Conservation (phyloP, 2,113 vertebrate species). For the Ageneiosus marmoratus region DNA sequence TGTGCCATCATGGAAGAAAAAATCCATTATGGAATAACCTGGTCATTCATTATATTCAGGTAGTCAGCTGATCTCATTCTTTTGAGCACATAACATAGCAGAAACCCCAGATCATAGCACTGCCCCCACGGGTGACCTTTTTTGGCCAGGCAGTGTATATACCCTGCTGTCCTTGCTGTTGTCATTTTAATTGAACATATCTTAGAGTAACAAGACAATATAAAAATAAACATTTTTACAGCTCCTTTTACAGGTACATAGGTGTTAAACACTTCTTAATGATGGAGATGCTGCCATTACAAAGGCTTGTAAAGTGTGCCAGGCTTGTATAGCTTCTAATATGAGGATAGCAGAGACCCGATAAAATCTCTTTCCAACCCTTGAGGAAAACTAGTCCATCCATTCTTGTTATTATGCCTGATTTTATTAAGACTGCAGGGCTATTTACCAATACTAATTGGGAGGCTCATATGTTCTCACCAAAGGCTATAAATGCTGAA, state of each 20-base stretch:
- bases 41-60: no score
- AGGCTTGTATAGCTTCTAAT: not conserved
- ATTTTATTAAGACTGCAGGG: slow-evolving; percentile 43
- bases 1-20: no score
- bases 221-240: slow-evolving; percentile 36
- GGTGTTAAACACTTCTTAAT: slow-evolving; percentile 50
- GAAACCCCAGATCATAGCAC: no score
- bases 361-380: slow-evolving; percentile 36
- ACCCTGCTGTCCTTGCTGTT: slow-evolving; percentile 32
- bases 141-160: no score
- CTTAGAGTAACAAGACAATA: slow-evolving; percentile 59
- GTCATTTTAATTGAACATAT: slow-evolving; percentile 46
- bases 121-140: no score
- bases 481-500: slow-evolving; percentile 28
- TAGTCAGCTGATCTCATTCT: no score
- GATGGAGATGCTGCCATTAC: slow-evolving; percentile 47
- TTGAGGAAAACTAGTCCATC: slow-evolving; percentile 29
- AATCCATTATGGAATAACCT: no score
- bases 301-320: slow-evolving; percentile 34
- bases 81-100: no score
- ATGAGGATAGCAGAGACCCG: slow-evolving; percentile 24
- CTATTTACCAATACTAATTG: slow-evolving; percentile 47
- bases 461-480: slow-evolving; percentile 39
- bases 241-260: slow-evolving; percentile 19
- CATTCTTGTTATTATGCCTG: slow-evolving; percentile 33